Percentiles rank a stretch among this genome's conserved stretches.
Evolutionary conservation across 53 echinoderm and acorn worm species (phyloP).

Genomic region (Arbacia lixula): DNA sequence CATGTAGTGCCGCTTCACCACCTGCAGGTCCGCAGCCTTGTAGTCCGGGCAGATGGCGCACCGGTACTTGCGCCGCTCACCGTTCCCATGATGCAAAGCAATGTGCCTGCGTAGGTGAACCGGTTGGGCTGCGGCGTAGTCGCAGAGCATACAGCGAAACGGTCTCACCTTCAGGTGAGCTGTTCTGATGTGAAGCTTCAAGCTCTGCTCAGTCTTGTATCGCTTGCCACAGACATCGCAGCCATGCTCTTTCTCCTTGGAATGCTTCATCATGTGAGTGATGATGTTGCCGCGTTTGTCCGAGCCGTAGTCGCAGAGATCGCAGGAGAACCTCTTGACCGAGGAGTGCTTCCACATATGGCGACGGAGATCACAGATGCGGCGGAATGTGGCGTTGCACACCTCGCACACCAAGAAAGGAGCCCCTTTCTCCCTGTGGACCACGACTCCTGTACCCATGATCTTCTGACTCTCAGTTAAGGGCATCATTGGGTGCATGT

Average conservation of each 20-base stretch:
- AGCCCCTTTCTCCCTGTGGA: slow-evolving; percentile 43
- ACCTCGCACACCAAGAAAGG: slow-evolving; percentile 47
- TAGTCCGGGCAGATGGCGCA: slow-evolving; percentile 58
- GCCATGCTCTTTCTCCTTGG: slow-evolving; percentile 3
- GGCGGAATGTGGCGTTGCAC: slow-evolving; percentile 46
- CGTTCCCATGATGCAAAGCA: slow-evolving; percentile 7
- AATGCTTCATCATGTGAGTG: slow-evolving; percentile 41
- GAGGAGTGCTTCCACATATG: slow-evolving; percentile 53
- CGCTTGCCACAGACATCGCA: slow-evolving; percentile 36
- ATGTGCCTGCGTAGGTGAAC: slow-evolving; percentile 44
- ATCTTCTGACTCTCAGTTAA: slow-evolving; percentile 42
- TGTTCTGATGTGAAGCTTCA: slow-evolving; percentile 35
- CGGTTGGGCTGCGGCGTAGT: slow-evolving; percentile 48
- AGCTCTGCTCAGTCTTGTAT: slow-evolving; percentile 40
- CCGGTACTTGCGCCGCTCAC: slow-evolving; percentile 16
- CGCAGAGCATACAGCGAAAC: slow-evolving; percentile 12
- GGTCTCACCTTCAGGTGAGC: slow-evolving; percentile 49
- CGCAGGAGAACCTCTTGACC: slow-evolving; percentile 42
- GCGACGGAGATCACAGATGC: slow-evolving; percentile 47
- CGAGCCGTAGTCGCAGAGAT: slow-evolving; percentile 47
- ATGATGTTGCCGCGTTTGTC: slow-evolving; percentile 32
- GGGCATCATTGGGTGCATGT: slow-evolving; percentile 44
- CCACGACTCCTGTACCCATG: slow-evolving; percentile 30
- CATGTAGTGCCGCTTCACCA: slow-evolving; percentile 44
- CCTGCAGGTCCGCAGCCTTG: slow-evolving; percentile 38